A percentile compares a stretch with the other conserved stretches of the same genome.
Evolutionary conservation across 1,140 invertebrate species (phyloP).

Genomic region (Cotesia vestalis): DNA sequence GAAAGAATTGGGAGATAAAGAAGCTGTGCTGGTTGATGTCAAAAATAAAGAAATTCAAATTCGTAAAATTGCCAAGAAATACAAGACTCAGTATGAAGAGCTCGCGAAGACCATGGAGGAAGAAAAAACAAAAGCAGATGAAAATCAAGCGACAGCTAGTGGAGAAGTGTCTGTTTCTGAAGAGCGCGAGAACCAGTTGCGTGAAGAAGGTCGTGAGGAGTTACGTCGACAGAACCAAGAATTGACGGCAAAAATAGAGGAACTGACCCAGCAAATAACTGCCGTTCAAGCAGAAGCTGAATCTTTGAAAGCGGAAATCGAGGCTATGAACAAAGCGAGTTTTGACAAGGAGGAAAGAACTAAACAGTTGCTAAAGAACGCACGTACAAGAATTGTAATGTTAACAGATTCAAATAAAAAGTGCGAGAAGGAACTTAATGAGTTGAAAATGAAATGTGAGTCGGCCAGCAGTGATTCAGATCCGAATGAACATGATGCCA

Average conservation of each 20-base stretch:
- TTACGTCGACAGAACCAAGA: slow-evolving; percentile 60
- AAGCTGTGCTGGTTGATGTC: slow-evolving; percentile 75
- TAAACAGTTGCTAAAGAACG: slow-evolving; percentile 76
- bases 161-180: slow-evolving; percentile 52
- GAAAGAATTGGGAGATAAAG: slow-evolving; percentile 75
- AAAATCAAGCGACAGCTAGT: slow-evolving; percentile 57
- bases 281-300: slow-evolving; percentile 72
- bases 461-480: slow-evolving; percentile 47
- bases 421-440: slow-evolving; percentile 69
- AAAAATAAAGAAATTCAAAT: slow-evolving; percentile 84
- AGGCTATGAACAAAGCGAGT: slow-evolving; percentile 71
- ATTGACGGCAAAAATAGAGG: slow-evolving; percentile 67
- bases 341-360: slow-evolving; percentile 77
- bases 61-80: slow-evolving; percentile 90
- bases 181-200: slow-evolving; percentile 61
- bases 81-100: slow-evolving; percentile 87
- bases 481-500: slow-evolving; percentile 68
- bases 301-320: slow-evolving; percentile 75
- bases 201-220: slow-evolving; percentile 67
- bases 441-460: slow-evolving; percentile 70
- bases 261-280: slow-evolving; percentile 71
- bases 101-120: slow-evolving; percentile 72
- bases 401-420: slow-evolving; percentile 74
- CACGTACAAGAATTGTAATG: slow-evolving; percentile 75
- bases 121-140: slow-evolving; percentile 66